A percentile compares a stretch with the other conserved stretches of the same genome.
phyloP scores from a whole-genome alignment of 2,797 vertebrate genomes.

The Mormyrops attenuatus region DNA sequence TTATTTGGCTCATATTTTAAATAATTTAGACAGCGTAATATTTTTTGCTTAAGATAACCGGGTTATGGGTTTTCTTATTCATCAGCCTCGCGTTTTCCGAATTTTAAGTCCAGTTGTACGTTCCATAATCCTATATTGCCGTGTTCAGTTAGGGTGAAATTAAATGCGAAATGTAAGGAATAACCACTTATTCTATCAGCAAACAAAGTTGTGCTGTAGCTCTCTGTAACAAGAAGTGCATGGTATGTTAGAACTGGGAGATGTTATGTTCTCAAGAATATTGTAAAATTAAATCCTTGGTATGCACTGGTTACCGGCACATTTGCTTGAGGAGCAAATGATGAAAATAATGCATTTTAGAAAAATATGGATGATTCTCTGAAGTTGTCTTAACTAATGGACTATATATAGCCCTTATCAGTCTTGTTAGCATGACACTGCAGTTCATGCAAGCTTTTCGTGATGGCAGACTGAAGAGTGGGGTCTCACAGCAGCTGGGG shows the following conservation, averaged over 20 bases:
- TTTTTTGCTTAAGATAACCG: background rate
- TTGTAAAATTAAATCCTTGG: background rate
- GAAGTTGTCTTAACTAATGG: background rate
- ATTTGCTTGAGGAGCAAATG: background rate
- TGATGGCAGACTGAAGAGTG: background rate
- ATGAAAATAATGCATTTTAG: background rate
- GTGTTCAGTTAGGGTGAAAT: background rate
- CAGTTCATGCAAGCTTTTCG: slow-evolving; percentile 28
- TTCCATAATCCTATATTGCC: background rate
- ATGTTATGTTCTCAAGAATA: background rate
- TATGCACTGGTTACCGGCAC: background rate
- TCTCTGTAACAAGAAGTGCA: background rate
- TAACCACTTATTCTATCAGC: background rate
- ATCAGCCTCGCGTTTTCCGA: background rate
- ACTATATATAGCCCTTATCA: slow-evolving; percentile 61
- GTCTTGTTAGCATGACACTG: slow-evolving; percentile 41
- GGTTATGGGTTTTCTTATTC: background rate
- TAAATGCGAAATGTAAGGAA: background rate
- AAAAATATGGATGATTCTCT: background rate
- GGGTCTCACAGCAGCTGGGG: slow-evolving; percentile 31
- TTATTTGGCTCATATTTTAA: background rate
- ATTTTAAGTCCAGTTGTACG: background rate
- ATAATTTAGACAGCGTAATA: background rate
- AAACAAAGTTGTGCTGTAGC: background rate
- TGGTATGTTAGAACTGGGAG: background rate